These are phyloP conservation scores for Oligia fasciuncula DNA, from an alignment of 2,888 invertebrate species.

Conservation along the genomic window DNA sequence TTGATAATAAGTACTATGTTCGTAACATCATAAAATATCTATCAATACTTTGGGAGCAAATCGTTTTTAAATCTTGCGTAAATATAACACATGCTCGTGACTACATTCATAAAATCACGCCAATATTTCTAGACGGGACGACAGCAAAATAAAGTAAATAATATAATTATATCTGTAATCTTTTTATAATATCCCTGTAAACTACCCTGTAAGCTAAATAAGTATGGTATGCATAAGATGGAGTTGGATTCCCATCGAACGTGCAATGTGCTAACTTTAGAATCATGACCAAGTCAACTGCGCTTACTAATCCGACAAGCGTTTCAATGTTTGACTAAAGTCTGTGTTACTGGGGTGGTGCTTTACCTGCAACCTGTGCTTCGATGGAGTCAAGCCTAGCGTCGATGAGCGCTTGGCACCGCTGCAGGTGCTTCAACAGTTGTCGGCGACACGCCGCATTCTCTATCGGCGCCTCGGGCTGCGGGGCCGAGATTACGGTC, in stretches of 20 bases:
- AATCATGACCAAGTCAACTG: neutral
- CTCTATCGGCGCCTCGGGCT: constrained; percentile 95
- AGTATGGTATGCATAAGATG: neutral
- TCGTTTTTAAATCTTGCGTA: too few species aligned
- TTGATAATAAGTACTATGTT: neutral
- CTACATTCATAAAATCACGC: neutral
- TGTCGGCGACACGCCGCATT: constrained; percentile 94
- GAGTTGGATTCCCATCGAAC: neutral
- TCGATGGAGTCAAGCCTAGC: constrained; percentile 93
- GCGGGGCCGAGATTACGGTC: constrained; percentile 87
- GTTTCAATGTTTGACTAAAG: too few species aligned
- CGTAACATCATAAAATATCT: neutral
- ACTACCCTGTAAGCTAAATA: neutral
- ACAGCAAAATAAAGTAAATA: neutral
- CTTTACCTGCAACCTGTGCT: constrained; percentile 92
- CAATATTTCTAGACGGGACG: neutral
- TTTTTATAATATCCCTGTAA: neutral
- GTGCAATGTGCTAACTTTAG: neutral
- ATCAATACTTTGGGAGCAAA: too few species aligned
- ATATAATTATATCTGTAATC: neutral
- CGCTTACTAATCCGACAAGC: neutral
- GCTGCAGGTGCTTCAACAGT: constrained; percentile 93
- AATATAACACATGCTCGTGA: too few species aligned
- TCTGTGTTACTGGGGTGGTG: neutral
- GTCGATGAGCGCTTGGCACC: constrained; percentile 93